phyloP scores from a whole-genome alignment of 2,797 vertebrate genomes.

The Tachyglossus aculeatus region DNA sequence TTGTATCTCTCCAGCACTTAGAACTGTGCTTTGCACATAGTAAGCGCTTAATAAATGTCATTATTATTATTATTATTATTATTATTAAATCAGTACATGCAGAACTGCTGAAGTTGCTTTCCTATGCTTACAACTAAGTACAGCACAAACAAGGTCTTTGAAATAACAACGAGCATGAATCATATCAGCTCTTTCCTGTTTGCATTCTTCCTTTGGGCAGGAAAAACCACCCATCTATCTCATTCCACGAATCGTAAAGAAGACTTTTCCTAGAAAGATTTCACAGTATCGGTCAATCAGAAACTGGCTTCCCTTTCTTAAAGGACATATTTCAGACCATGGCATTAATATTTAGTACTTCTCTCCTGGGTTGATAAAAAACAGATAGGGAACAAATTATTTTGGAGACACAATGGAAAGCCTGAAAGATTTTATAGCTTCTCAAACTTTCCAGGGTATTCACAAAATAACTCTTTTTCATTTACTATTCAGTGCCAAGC shows the following conservation, averaged over 20 bases:
- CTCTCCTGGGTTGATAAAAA: background rate
- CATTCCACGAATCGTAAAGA: constrained; percentile 22
- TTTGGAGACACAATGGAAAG: background rate
- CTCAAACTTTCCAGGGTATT: background rate
- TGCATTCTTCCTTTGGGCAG: background rate
- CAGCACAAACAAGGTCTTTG: no score
- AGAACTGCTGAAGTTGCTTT: no score
- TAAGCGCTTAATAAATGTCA: no score
- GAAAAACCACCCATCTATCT: background rate
- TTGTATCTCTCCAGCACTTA: no score
- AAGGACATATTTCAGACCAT: background rate
- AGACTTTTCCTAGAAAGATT: constrained; percentile 1
- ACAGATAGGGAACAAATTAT: background rate
- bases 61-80: no score
- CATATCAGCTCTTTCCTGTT: background rate
- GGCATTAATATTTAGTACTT: background rate
- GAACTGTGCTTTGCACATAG: no score
- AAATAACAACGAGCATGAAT: background rate
- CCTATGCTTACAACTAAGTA: no score
- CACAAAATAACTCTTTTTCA: background rate
- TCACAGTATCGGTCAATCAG: background rate
- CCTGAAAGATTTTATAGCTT: background rate
- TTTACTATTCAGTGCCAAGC: constrained; percentile 16
- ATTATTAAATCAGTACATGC: no score
- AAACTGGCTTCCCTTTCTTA: constrained; percentile 5